A percentile compares a stretch with the other conserved stretches of the same genome.
phyloP scores from a whole-genome alignment of 2,113 vertebrate genomes.

The Pterocles burchelli region DNA sequence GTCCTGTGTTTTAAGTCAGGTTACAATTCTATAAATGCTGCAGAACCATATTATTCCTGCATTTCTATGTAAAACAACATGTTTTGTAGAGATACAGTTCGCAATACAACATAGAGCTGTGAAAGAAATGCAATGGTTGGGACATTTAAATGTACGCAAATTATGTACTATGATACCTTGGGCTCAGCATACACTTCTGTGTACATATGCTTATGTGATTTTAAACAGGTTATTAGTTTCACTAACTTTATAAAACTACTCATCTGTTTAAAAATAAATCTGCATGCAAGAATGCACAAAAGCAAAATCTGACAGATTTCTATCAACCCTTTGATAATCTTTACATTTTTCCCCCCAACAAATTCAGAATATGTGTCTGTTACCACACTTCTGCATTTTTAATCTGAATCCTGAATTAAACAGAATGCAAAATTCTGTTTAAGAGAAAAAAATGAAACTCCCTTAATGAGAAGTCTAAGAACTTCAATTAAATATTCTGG shows the following conservation, averaged over 20 bases:
- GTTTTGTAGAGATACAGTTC: not conserved
- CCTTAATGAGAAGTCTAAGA: not conserved
- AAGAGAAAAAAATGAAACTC: not conserved
- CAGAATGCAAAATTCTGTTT: not conserved
- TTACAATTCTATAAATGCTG: not conserved
- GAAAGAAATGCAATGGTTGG: not conserved
- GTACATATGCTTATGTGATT: not conserved
- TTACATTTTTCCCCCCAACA: rapidly evolving
- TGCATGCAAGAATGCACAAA: not conserved
- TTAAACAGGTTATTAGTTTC: not conserved
- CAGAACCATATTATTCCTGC: not conserved
- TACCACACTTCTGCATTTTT: not conserved
- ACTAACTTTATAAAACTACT: not conserved
- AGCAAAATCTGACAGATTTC: not conserved
- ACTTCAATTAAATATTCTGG: not conserved
- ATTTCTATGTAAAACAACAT: not conserved
- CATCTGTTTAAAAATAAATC: not conserved
- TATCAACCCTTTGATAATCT: not conserved
- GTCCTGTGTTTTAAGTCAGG: not conserved
- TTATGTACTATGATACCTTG: not conserved
- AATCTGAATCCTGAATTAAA: not conserved
- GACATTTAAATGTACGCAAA: not conserved
- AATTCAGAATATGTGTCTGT: not conserved
- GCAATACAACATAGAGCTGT: not conserved
- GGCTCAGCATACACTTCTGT: not conserved